Evolutionary conservation across 2,797 vertebrate species (phyloP).

Genomic region (Smutsia gigantea): DNA sequence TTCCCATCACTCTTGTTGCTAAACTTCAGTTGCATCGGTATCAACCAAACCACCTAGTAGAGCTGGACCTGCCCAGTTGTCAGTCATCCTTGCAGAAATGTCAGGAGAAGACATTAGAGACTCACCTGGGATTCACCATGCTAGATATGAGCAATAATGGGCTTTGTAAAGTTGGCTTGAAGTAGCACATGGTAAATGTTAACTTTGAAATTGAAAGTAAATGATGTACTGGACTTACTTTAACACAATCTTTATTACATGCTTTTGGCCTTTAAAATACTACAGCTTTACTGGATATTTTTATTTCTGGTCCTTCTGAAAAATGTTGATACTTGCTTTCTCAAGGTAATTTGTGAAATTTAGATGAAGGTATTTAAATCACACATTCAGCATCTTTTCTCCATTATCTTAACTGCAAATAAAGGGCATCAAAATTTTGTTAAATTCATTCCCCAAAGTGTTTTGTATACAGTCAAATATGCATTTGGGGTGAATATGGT

Average conservation of each 20-base stretch:
- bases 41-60: background rate
- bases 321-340: background rate
- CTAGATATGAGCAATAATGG: background rate
- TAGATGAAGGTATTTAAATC: background rate
- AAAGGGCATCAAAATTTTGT: background rate
- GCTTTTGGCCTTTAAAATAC: conserved; percentile 37
- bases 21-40: background rate
- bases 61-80: conserved; percentile 54
- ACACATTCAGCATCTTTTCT: background rate
- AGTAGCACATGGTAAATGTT: conserved; percentile 45
- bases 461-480: background rate
- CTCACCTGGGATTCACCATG: conserved; percentile 19
- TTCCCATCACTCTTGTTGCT: conserved; percentile 51
- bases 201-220: conserved; percentile 60
- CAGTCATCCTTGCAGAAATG: conserved; percentile 48
- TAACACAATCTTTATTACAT: background rate
- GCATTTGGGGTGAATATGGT: background rate
- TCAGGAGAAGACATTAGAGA: conserved; percentile 49
- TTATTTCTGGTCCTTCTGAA: conserved; percentile 14
- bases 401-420: background rate
- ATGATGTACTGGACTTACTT: background rate
- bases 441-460: background rate
- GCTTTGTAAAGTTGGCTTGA: conserved; percentile 64
- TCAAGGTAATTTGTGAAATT: conserved; percentile 10
- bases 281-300: background rate